phyloP scores from a whole-genome alignment of 2,797 vertebrate genomes.

The Phyllotis vaccarum region DNA sequence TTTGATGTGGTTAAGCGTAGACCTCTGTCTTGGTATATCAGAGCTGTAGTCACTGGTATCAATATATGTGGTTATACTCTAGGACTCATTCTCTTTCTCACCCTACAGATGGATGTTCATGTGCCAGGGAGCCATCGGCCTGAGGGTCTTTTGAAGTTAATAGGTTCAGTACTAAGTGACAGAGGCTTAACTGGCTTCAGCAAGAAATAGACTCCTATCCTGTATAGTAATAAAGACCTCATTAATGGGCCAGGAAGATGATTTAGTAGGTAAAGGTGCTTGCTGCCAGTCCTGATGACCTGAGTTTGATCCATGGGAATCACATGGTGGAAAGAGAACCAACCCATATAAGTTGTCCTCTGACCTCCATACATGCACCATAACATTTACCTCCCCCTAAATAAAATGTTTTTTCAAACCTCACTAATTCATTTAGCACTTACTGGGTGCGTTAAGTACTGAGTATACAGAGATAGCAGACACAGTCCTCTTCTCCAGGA shows the following conservation, averaged over 20 bases:
- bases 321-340: background rate
- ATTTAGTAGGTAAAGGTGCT: background rate
- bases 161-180: background rate
- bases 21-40: background rate
- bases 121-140: background rate
- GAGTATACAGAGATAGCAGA: background rate
- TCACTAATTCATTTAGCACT: constrained; percentile 24
- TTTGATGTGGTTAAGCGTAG: constrained; percentile 5
- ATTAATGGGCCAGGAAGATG: background rate
- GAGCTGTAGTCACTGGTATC: background rate
- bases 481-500: constrained; percentile 16
- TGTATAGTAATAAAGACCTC: background rate
- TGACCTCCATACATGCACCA: background rate
- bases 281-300: background rate
- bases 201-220: constrained; percentile 21
- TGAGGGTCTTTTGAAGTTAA: constrained; percentile 39
- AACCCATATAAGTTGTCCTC: background rate
- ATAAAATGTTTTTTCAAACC: background rate
- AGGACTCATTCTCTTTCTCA: constrained; percentile 12
- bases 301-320: background rate
- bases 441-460: background rate
- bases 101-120: background rate
- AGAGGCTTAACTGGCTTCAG: constrained; percentile 9
- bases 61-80: background rate
- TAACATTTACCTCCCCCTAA: background rate